Evolutionary conservation across 2,797 vertebrate genomes (phyloP), one percentile per base, ranked within the genome.

Genomic region (Micromesistius poutassou): DNA sequence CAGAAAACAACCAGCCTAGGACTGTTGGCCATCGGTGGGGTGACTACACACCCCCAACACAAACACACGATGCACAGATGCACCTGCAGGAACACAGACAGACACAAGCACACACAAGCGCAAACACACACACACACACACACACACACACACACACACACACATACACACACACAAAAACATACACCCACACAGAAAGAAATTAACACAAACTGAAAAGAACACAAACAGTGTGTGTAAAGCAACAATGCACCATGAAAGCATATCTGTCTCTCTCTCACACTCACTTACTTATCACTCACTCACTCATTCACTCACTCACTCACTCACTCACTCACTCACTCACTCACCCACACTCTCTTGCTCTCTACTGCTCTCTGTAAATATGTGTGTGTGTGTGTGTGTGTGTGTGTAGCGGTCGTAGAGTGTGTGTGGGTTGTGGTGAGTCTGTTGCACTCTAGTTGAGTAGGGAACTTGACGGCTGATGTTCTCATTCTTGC

Each of bases 391-490:
- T 68, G 25, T 68, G 62, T 68, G 25, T 68, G 25, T 68, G 62
- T 55, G 55, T 62, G 19, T 55, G n/a, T 62, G 55, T 62, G 55
- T 62, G 55, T 25, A 5, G 46, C 55, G 77, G 72, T 71, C 55
- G 72, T 68, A 30, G 74, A 74, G 25, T 75, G 42, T 22, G 28
- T 72, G 76, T 82, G 40, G 87, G 83, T 87, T 87, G 85, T 85
- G 87, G 83, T 89, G 88, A 89, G 87, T 92, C 84, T 88, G 81
- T 86, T 90, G 84, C 85, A 88, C 83, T 89, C 80, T 80, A 87
- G 87, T 88, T 87, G 83, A 76, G 36, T 78, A 84, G 87, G 77
- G 82, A 90, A 83, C 90, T 85, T 84, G 85, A 91, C 85, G 82
- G 83, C 80, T 84, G 89, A 90, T 87, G 82, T 86, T 87, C 80